Conservation (phyloP, 2,888 invertebrate genomes). For the Atethmia centrago region DNA sequence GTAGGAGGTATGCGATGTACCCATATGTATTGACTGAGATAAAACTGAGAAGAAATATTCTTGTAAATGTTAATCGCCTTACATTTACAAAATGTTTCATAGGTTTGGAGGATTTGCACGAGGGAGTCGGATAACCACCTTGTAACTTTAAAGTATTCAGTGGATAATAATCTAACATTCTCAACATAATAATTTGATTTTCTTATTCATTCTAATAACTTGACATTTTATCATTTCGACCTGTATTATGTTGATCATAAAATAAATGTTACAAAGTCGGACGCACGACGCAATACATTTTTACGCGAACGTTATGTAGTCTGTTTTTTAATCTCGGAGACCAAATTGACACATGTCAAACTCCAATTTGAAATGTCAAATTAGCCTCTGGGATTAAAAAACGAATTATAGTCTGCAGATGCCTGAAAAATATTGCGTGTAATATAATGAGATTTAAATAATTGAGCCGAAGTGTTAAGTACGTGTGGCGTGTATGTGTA, state of each 20-base stretch:
- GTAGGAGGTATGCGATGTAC: conserved; percentile 22
- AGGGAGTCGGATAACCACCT: not conserved
- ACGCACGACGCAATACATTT: conserved; percentile 21
- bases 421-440: conserved; percentile 18
- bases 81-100: conserved; percentile 13
- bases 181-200: conserved; percentile 55
- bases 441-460: conserved; percentile 10
- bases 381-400: too few species aligned
- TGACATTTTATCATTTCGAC: conserved; percentile 33
- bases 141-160: conserved; percentile 36
- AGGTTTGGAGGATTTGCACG: conserved; percentile 3
- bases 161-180: conserved; percentile 53
- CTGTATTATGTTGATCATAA: conserved; percentile 49
- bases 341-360: too few species aligned
- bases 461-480: conserved; percentile 3
- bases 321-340: too few species aligned
- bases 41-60: conserved; percentile 8
- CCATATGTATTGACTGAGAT: conserved; percentile 27
- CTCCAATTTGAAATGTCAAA: too few species aligned
- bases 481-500: conserved; percentile 20
- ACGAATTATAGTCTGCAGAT: too few species aligned
- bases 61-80: not conserved
- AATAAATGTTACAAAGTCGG: conserved; percentile 6
- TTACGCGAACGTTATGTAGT: not conserved
- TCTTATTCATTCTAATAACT: conserved; percentile 36